A percentile compares a stretch with the other conserved stretches of the same genome.
phyloP scores from a whole-genome alignment of 2,113 vertebrate genomes.

The Mormoops blainvillei region DNA sequence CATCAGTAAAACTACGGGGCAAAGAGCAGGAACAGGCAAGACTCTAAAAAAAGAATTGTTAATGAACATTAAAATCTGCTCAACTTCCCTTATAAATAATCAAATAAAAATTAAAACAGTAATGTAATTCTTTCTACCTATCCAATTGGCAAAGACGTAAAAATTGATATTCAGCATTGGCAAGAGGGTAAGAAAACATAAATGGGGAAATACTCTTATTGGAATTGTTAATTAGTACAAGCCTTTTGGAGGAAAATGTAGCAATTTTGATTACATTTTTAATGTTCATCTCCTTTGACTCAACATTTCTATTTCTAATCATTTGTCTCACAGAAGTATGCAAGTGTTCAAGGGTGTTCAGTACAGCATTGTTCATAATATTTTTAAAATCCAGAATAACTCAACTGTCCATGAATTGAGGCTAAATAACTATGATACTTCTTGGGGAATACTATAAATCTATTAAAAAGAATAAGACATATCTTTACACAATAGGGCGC shows the following conservation, averaged over 20 bases:
- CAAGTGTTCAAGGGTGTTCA: neutral
- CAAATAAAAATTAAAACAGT: slow-evolving; percentile 17
- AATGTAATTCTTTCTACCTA: neutral
- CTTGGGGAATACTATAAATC: neutral
- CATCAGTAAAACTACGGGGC: neutral
- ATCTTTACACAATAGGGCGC: neutral
- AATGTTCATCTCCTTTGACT: neutral
- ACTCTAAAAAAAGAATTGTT: neutral
- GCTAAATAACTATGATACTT: neutral
- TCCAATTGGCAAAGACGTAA: neutral
- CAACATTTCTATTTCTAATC: neutral
- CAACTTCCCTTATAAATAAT: neutral
- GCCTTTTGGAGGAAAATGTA: neutral
- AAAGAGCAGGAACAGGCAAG: neutral
- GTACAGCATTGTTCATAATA: neutral
- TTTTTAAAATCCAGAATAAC: neutral
- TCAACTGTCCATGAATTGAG: neutral
- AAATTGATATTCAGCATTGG: neutral
- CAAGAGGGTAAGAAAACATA: neutral
- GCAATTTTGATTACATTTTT: neutral
- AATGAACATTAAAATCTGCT: neutral
- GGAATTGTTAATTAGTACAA: neutral
- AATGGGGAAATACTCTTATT: neutral
- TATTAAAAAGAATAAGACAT: neutral
- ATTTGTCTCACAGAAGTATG: neutral